These are phyloP conservation scores for Melozone crissalis DNA, from an alignment of 2,113 vertebrate species.

Conservation along the genomic window DNA sequence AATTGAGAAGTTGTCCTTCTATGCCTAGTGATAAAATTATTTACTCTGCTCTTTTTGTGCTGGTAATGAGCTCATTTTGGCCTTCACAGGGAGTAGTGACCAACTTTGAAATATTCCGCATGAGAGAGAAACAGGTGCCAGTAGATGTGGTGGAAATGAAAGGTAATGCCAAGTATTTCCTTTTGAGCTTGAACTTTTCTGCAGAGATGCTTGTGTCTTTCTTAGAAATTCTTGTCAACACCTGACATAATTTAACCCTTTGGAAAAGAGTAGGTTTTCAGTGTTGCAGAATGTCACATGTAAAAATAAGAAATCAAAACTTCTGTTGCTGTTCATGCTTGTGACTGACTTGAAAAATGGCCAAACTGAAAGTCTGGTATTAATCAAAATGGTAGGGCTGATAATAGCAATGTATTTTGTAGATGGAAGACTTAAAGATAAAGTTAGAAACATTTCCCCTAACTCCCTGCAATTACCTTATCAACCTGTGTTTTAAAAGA, in stretches of 20 bases:
- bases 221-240: neutral
- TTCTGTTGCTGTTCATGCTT: neutral
- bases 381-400: neutral
- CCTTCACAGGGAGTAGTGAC: conserved; percentile 91
- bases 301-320: neutral
- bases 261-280: neutral
- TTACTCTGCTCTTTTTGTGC: neutral
- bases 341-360: neutral
- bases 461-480: neutral
- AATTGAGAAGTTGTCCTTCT: neutral
- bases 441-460: neutral
- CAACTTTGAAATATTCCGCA: conserved; percentile 99
- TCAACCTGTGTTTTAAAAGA: neutral
- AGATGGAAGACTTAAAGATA: neutral
- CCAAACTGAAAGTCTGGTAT: neutral
- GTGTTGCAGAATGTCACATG: fast-evolving
- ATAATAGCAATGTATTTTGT: neutral
- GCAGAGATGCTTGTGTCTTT: neutral
- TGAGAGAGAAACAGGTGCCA: conserved; percentile 98
- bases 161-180: conserved; percentile 72
- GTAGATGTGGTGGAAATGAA: conserved; percentile 99
- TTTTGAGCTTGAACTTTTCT: neutral
- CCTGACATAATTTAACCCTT: neutral
- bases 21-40: neutral
- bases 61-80: neutral